Evolutionary conservation across 2,113 vertebrate genomes (phyloP), one percentile per base, ranked within the genome.

Genomic region (Sander lucioperca): DNA sequence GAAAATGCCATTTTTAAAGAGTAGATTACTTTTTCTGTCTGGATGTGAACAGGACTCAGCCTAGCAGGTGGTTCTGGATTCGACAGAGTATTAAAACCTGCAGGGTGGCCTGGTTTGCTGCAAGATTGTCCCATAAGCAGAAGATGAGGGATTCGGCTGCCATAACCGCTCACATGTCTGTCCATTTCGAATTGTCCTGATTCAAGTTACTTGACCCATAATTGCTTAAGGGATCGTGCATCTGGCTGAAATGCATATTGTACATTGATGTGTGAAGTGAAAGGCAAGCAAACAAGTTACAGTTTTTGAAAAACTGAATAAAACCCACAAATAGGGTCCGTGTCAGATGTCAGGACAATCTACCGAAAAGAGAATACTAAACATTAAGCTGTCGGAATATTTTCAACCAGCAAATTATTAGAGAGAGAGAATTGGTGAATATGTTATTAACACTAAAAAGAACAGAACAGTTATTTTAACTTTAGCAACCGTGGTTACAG

Each of bases 1-100:
- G 74, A 77, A 86, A 82, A 79, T 84, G 86, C 70, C 77, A 80
- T 86, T 84, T 84, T 30, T 82, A 64, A 87, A 71, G 51, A 85
- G 72, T 48, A 51, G 70, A 72, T 87, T 82, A 86, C 71, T 91
- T 50, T 86, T 71, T 80, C 45, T 68, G 21, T 21, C 47, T 43
- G 51, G 19, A 81, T 77, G 47, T 69, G 85, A 88, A 87, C 84
- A 84, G 61, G 71, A 66, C 45, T 78, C 62, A 23, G 58, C 58
- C 48, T 86, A 68, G 79, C 77, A 67, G 83, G 87, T 74, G 75
- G 63, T 85, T 71, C 53, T 84, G 51, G 68, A 67, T 72, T 86
- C 64, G 45, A 61, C 77, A 79, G 77, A 83, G 83, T 68, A 72
- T 63, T 61, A 74, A 77, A 88, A 90, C 30, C 58, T 73, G 79